Conservation (phyloP, 2,113 vertebrate genomes). For the Jacana jacana region DNA sequence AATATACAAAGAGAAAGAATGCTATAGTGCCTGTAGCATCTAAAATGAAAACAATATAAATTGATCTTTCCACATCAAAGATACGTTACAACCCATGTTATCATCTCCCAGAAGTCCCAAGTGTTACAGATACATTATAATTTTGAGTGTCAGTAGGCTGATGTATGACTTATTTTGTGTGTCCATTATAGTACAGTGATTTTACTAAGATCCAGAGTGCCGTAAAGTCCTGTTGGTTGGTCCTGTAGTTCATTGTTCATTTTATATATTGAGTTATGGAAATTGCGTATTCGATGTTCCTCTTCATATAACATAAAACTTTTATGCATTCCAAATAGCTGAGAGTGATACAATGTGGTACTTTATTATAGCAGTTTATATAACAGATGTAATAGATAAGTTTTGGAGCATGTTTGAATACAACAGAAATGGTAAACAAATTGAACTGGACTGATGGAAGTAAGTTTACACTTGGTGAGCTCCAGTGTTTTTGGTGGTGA, state of each 20-base stretch:
- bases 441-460: neutral
- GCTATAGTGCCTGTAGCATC: neutral
- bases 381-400: conserved; percentile 10
- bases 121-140: neutral
- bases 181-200: neutral
- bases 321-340: conserved; percentile 34
- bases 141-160: neutral
- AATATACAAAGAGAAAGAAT: neutral
- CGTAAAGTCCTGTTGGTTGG: neutral
- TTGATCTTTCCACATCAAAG: neutral
- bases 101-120: neutral
- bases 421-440: neutral
- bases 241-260: neutral
- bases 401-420: neutral
- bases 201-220: neutral
- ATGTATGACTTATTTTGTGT: neutral
- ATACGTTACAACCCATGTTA: too few species aligned
- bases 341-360: conserved; percentile 13
- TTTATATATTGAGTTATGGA: neutral
- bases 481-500: neutral
- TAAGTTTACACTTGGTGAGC: neutral
- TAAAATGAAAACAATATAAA: neutral
- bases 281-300: neutral
- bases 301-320: conserved; percentile 17
- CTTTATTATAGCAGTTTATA: conserved; percentile 22